Base-by-base conservation (phyloP, 53 echinoderm and acorn worm species). In the Luidia sarsii region DNA sequence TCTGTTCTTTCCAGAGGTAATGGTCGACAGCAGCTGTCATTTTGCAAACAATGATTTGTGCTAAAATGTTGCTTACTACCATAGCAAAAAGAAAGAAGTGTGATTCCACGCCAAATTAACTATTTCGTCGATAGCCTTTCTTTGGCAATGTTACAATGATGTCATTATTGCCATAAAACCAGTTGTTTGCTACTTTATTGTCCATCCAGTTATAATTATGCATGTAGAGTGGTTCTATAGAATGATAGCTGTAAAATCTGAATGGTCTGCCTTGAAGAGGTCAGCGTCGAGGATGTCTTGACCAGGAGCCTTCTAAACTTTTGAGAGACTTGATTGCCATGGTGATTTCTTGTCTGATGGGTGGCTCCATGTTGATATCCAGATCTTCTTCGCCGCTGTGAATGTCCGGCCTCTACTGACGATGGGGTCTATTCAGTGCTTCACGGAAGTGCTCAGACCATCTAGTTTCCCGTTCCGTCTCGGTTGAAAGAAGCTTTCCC, bases 401-500 rank as follows among this genome's bases (percentile, higher is more conserved):
- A 24, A 82, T 83, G 46, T 70, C 57, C 8, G n/a, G n/a, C n/a
- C n/a, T n/a, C n/a, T n/a, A n/a, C n/a, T n/a, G n/a, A n/a, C n/a
- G n/a, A n/a, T n/a, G n/a, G n/a, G 85, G 85, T 75, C 85, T 75
- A 25, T 85, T 85, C 48, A 85, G 50, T 2, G 70, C 63, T 41
- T 87, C 87, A 28, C 64, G 53, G 33, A 82, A 82, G 52, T 82
- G 81, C 50, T 87, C 71, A 22, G 64, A 48, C 87, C 87, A 87
- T 71, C 87, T 57, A 62, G 67, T 34, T 32, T 70, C 41, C 11
- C 6, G 6, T 45, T 35, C 64, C 18, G 15, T 70, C 50, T 70
- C 25, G 33, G 30, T 82, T 53, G 20, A 1, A 21, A 18, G 80
- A 27, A 39, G 27, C 15, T 27, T 62, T 37, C 46, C 80, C 11